Evolutionary conservation across 2,888 invertebrate genomes (phyloP).

Genomic region (Druceiella hillmani): DNA sequence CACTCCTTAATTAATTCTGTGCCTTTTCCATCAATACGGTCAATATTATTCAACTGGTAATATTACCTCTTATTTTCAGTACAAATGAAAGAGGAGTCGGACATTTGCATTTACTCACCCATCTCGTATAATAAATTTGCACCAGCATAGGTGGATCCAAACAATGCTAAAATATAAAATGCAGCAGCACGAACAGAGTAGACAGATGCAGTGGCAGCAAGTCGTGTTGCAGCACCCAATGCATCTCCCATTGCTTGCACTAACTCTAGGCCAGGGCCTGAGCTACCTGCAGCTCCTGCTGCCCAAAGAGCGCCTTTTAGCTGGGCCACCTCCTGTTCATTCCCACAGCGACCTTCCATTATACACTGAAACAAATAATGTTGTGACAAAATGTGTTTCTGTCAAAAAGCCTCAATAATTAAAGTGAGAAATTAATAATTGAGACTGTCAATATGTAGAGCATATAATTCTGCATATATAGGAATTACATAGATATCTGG

Average conservation of each 20-base stretch:
- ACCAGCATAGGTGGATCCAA: slow-evolving; percentile 79
- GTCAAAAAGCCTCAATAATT: too few relatives aligned
- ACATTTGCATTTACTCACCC: slow-evolving; percentile 39
- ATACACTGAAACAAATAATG: slow-evolving; percentile 25
- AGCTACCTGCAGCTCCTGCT: slow-evolving; percentile 75
- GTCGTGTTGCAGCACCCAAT: too few relatives aligned
- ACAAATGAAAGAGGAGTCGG: slow-evolving; percentile 1
- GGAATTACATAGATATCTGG: too few relatives aligned
- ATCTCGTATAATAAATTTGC: slow-evolving; percentile 70
- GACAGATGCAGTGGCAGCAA: slow-evolving; percentile 76
- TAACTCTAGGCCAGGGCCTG: slow-evolving; percentile 68
- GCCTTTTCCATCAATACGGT: too few relatives aligned
- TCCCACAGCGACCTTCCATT: slow-evolving; percentile 49
- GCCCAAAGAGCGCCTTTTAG: slow-evolving; percentile 91
- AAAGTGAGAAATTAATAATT: too few relatives aligned
- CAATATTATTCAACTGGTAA: too few relatives aligned
- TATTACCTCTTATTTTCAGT: too few relatives aligned
- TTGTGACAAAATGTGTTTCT: too few relatives aligned
- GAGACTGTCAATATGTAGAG: too few relatives aligned
- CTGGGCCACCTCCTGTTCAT: slow-evolving; percentile 66
- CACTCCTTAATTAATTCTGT: too few relatives aligned
- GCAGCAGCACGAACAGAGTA: slow-evolving; percentile 88
- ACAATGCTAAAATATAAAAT: slow-evolving; percentile 80
- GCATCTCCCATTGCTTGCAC: slow-evolving; percentile 56
- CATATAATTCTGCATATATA: too few relatives aligned